Conservation (phyloP, 2,797 vertebrate genomes). For the Pristis pectinata region DNA sequence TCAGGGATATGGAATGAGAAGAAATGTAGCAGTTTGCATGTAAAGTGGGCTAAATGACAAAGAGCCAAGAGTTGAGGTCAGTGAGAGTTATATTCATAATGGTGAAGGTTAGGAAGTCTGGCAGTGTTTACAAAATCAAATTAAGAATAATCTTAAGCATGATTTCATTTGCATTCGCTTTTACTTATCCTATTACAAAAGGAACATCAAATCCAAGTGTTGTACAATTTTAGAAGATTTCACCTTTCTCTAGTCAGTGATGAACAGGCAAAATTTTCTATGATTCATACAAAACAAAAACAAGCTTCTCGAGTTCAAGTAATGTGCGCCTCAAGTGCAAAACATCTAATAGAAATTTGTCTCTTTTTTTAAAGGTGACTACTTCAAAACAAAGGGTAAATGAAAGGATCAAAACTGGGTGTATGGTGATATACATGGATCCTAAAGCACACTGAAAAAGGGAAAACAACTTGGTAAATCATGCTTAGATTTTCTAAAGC, state of each 20-base stretch:
- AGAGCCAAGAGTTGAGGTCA: background rate
- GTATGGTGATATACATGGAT: background rate
- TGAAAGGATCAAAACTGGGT: constrained; percentile 40
- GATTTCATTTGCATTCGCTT: background rate
- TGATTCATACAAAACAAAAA: too few species aligned
- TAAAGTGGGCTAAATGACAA: background rate
- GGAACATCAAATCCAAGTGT: background rate
- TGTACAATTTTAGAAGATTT: background rate
- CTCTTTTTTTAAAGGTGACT: constrained; percentile 48
- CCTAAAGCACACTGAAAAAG: background rate
- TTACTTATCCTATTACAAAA: background rate
- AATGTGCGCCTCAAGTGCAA: background rate
- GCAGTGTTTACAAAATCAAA: background rate
- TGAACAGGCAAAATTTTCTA: too few species aligned
- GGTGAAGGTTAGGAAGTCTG: background rate
- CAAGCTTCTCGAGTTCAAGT: background rate
- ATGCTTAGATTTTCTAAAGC: background rate
- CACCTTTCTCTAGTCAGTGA: background rate
- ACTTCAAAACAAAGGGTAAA: constrained; percentile 52
- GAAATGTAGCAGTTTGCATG: background rate
- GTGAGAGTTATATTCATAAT: background rate
- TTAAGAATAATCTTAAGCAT: too few species aligned
- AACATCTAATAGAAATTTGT: background rate
- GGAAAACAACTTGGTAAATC: background rate
- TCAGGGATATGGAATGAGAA: background rate